Evolutionary conservation across 2,797 vertebrate genomes (phyloP), one percentile per base, ranked within the genome.

Genomic region (Acanthurus tractus): DNA sequence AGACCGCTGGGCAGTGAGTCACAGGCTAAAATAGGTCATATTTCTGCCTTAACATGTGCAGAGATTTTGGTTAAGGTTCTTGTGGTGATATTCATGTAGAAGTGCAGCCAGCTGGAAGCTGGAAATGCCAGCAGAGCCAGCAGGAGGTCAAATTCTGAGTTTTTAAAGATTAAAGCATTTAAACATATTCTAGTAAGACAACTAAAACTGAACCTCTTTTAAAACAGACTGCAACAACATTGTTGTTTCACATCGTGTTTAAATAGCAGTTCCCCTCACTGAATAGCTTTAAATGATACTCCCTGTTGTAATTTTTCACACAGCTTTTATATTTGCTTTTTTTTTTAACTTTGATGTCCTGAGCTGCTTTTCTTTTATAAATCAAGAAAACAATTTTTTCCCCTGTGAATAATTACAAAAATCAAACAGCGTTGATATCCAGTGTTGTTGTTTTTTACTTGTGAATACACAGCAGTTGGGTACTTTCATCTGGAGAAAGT

Each of bases 401-500:
- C 2, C 1, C 25, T 11, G 8, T 42, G 22, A 70, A 54, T 69
- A 55, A 77, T 69, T 38, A 40, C 18, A 29, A 63, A 57, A 75
- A 67, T 63, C 17, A 61, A 63, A 66, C 49, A 29, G 18, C 11
- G 0, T 9, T 56, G 50, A 70, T 70, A 59, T 56, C 12, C 8
- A 54, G 42, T 18, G 12, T 29, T 63, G n/a, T n/a, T n/a, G n/a
- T 17, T 4, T 20, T 59, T 63, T 17, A 23, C 53, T 58, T 46
- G 15, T 23, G 65, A 63, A 70, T 6, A 23, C 36, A 70, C 71
- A 69, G 44, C 3, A 52, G 58, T 29, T 22, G 22, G 12, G 52
- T 34, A 40, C 55, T 74, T 66, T 76, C 22, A 79, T 45, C 12
- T 2, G 3, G 23, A 67, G 18, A 34, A 50, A 70, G 23, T 76